Base-by-base conservation (phyloP, 2,888 invertebrate genomes). In the Caradrina kadenii region DNA sequence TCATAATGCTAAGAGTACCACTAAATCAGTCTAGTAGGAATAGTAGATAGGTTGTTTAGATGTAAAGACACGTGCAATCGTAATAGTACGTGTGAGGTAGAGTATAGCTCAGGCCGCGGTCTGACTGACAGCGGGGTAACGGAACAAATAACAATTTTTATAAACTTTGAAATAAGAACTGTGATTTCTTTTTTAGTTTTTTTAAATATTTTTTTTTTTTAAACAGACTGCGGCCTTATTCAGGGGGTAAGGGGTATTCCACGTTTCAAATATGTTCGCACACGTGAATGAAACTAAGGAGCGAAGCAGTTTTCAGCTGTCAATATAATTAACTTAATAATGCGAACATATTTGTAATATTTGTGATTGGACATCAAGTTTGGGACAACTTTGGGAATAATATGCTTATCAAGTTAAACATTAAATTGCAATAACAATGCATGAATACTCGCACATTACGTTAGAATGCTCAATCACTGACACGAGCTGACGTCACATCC, bases 11-110 rank as follows among this genome's bases (percentile, higher is more conserved):
- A 94, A 90, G 79, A 93, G 89, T 95, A 93, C 87, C 86, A 88
- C 94, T 95, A 94, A 93, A 88, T 95, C 95, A 95, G 95, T 95
- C 95, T 95, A 95, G 90, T 92, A 93, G 93, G 93, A 93, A 87
- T 92, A 91, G 88, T 89, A 93, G 90, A 90, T 93, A 89, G 84
- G 87, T 84, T 85, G 84, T 87, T 88, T 86, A 85, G 81, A 84
- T 84, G 87, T 76, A 79, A 87, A 87, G 86, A 89, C 87, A 90
- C 89, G 94, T 94, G 94, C 94, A 90, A 81, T 87, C 85, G 82
- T 85, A 88, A 89, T 78, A 87, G 86, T 87, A 88, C 79, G 85
- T 88, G 92, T 93, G 93, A 93, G 93, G 93, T 93, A 93, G 90
- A 88, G 39, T 39, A 77, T 82, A 81, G 79, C 52, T 84, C 73